Percentiles rank a stretch among this genome's conserved stretches.
phyloP scores from a whole-genome alignment of 92 coral and sea anemone genomes.

The Siderastrea radians region DNA sequence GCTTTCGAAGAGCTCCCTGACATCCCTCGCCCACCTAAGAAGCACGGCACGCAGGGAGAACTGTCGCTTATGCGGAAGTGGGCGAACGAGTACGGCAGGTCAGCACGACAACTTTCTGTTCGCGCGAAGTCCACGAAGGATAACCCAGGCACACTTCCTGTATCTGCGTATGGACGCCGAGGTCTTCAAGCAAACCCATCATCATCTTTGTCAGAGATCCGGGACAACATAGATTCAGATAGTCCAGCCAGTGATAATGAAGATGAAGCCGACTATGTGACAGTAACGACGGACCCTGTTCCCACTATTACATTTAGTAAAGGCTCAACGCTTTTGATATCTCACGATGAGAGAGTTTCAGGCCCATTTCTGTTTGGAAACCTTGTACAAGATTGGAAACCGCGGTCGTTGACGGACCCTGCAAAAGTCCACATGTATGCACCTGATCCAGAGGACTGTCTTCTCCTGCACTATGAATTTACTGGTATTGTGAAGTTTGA shows the following conservation, averaged over 20 bases:
- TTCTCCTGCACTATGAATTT: slow-evolving; percentile 53
- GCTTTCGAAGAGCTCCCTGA: too few relatives aligned
- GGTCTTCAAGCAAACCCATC: slow-evolving; percentile 29
- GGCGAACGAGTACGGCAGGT: too few relatives aligned
- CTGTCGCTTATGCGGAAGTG: slow-evolving; percentile 5
- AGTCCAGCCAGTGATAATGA: slow-evolving; percentile 44
- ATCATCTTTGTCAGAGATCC: slow-evolving; percentile 22
- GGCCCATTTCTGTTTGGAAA: slow-evolving; percentile 43
- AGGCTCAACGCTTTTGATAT: slow-evolving; percentile 46
- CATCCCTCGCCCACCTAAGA: too few relatives aligned
- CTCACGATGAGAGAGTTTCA: slow-evolving; percentile 29
- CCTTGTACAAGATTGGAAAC: slow-evolving; percentile 54
- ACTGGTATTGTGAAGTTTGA: slow-evolving; percentile 47
- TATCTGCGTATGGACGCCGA: slow-evolving; percentile 49
- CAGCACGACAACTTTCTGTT: slow-evolving; percentile 43
- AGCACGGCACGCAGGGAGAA: slow-evolving; percentile 23
- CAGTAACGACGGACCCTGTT: slow-evolving; percentile 14
- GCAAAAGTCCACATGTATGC: slow-evolving; percentile 43
- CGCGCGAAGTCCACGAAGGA: slow-evolving; percentile 59
- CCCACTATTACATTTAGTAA: slow-evolving; percentile 28
- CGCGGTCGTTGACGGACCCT: slow-evolving; percentile 29
- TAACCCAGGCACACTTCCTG: slow-evolving; percentile 55
- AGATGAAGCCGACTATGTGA: slow-evolving; percentile 10
- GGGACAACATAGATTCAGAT: slow-evolving; percentile 37
- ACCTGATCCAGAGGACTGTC: slow-evolving; percentile 60